phyloP scores from a whole-genome alignment of 1,140 invertebrate genomes.

The Chymomyza costata region DNA sequence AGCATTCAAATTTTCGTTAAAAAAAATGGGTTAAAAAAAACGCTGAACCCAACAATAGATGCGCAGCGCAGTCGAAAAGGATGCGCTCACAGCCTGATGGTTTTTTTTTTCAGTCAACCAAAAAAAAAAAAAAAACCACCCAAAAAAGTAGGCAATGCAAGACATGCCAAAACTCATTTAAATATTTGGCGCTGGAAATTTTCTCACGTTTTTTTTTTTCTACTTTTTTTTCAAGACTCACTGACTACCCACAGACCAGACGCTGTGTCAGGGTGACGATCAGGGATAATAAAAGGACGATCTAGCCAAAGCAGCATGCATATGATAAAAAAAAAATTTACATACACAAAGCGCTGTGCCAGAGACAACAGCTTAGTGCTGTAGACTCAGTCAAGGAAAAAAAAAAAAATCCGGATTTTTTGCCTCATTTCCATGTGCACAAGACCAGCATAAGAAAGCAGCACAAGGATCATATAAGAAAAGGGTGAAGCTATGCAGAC shows the following conservation, averaged over 20 bases:
- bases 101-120: conserved; percentile 40
- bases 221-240: conserved; percentile 9
- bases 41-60: conserved; percentile 25
- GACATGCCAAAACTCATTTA: conserved; percentile 54
- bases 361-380: conserved; percentile 18
- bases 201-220: conserved; percentile 63
- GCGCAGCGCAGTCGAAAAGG: conserved; percentile 33
- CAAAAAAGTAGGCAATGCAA: conserved; percentile 59
- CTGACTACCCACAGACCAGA: conserved; percentile 41
- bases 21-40: conserved; percentile 66
- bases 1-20: conserved; percentile 8
- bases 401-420: conserved; percentile 70
- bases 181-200: conserved; percentile 65
- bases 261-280: conserved; percentile 57
- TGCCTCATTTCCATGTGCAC: conserved; percentile 72
- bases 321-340: conserved; percentile 24
- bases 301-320: conserved; percentile 20
- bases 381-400: conserved; percentile 3
- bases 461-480: conserved; percentile 14
- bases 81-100: conserved; percentile 44
- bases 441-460: conserved; percentile 34
- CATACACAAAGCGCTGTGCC: conserved; percentile 28
- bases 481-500: conserved; percentile 40
- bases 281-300: conserved; percentile 48
- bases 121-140: conserved; percentile 33